Evolutionary conservation across 2,888 invertebrate species (phyloP).

Genomic region (Tyria jacobaeae): DNA sequence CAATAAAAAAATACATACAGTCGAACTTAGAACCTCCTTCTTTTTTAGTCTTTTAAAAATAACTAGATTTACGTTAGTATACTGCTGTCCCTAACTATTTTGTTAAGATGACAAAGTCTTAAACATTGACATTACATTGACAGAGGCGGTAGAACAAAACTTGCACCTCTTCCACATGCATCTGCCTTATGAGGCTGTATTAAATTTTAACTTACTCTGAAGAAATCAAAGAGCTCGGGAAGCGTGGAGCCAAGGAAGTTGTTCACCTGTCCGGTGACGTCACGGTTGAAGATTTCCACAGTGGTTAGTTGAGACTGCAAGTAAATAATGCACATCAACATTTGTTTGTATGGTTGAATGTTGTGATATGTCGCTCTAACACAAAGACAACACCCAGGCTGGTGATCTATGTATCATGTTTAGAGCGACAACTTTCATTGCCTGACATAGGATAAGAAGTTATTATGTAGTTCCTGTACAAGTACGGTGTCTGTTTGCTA

Average conservation of each 20-base stretch:
- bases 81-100: not conserved
- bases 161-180: no score
- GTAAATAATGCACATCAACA: constrained; percentile 17
- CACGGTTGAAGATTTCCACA: constrained; percentile 26
- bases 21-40: no score
- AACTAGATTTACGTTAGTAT: not conserved
- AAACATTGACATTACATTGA: no score
- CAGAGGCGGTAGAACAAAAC: no score
- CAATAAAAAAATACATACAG: no score
- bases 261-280: constrained; percentile 40
- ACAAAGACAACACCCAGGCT: not conserved
- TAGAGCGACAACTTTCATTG: not conserved
- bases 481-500: not conserved
- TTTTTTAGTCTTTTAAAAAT: no score
- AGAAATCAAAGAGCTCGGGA: constrained; percentile 14
- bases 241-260: constrained; percentile 20
- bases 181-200: no score
- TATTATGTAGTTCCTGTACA: not conserved
- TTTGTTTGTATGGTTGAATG: not conserved
- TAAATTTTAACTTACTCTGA: constrained; percentile 29
- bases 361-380: not conserved
- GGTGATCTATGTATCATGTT: not conserved
- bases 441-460: not conserved
- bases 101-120: no score
- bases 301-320: constrained; percentile 41